Evolutionary conservation across 2,113 vertebrate genomes (phyloP), one percentile per base, ranked within the genome.

Genomic region (Rhizomys pruinosus): DNA sequence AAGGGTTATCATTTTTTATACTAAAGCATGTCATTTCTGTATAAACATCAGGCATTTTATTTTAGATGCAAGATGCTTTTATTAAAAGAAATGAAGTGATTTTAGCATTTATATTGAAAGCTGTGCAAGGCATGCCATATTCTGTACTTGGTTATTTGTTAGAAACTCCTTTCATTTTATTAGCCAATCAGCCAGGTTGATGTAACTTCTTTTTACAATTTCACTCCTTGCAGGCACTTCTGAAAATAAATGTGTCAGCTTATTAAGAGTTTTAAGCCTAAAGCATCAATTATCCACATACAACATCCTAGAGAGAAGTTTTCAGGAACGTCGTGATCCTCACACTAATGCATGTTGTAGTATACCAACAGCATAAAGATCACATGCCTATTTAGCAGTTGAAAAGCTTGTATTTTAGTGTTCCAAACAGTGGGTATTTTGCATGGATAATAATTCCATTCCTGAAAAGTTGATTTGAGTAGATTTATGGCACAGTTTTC

Each of bases 111-210:
- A 66, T 84, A 16, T 59, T 96, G 89, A 94, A 68, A 77, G 39
- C 10, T 90, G 1, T 94, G 4, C 12, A 64, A 80, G 1, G 27
- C 78, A 68, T 94, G 84, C 34, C 34, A 92, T 89, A 37, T 90
- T 57, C 32, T 89, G 86, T 90, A 34, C 10, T 73, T 52, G n/a
- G 91, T 96, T 92, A 80, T 93, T 96, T 96, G 63, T 96, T 94
- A 69, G 10, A 95, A 95, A 76, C 1, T 59, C 91, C 68, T 96
- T 93, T 94, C 22, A 94, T 92, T 96, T 96, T 96, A 93, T 95
- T 73, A 93, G 59, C 76, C 81, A 94, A 1, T 2, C 2, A 96
- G n/a, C 81, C 91, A 97, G 94, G 91, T 87, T 69, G 68, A 61
- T 13, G 52, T 86, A 84, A 1, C 42, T 94, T 96, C 97, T 96